Base-by-base conservation (phyloP, 2,113 vertebrate species). In the Aegithalos caudatus region DNA sequence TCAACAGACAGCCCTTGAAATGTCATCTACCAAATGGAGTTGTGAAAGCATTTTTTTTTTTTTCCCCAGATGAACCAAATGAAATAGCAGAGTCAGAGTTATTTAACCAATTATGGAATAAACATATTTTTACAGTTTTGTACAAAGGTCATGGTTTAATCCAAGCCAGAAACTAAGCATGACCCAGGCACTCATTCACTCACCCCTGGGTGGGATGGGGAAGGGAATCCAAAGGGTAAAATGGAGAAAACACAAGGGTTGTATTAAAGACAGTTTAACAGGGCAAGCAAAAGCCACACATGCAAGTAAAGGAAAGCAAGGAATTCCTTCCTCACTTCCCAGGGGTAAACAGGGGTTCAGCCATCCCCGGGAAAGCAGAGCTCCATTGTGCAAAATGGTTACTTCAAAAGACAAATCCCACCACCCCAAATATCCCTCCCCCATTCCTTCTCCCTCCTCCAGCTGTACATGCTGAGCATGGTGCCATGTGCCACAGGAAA, bases 401-500 rank as follows among this genome's bases (percentile, higher is more conserved):
- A 29, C 29, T 45, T 24, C 20, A 29, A 38, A 47, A 67, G 24
- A 22, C 7, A 60, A 61, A 53, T 40, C 6, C 20, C 11, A 47
- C 7, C 38, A 35, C 29, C 25, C 13, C 45, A 61, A 40, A 47
- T 6, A 25, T 60, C 17, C 28, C 11, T 28, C 6, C 31, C 11
- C 5, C 35, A 40, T 64, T 38, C 51, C 24, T 51, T 14, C 51
- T 42, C 17, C 37, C 20, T 44, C 10, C 11, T n/a, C 38, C n/a
- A 53, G 20, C 47, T 67, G 29, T 15, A 31, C 1, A 3, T 27
- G 54, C n/a, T 67, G 61, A 25, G 53, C 53, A 45, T 2, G 24
- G 10, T 25, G 53, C 6, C n/a, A 7, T 15, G 3, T 2, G 10
- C 6, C 3, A 4, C 5, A 5, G 2, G 8, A 61, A 22, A 23